These are phyloP conservation scores for Holothuria leucospilota DNA, from an alignment of 53 echinoderm and acorn worm genomes.

Conservation along the genomic window DNA sequence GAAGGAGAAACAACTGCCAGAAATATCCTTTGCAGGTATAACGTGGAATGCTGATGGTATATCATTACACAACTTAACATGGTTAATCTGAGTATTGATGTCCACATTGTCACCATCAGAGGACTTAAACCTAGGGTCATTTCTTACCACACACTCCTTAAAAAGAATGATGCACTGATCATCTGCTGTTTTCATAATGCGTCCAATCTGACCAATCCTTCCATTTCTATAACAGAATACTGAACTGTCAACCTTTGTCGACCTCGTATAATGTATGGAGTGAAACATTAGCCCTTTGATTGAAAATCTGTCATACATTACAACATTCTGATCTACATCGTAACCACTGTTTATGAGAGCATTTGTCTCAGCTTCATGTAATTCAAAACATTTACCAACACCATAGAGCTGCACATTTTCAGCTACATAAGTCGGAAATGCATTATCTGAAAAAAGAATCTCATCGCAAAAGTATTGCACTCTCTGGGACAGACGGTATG, in stretches of 20 bases:
- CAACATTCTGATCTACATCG: neutral
- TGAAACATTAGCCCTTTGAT: neutral
- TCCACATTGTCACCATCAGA: too few relatives aligned
- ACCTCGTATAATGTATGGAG: neutral
- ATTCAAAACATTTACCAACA: neutral
- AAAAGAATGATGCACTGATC: constrained; percentile 8
- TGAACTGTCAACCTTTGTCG: neutral
- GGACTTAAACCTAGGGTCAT: neutral
- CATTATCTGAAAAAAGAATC: neutral
- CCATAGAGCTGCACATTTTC: neutral
- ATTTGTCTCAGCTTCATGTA: neutral
- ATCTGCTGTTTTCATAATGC: neutral
- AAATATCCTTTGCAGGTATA: neutral
- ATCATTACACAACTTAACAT: neutral
- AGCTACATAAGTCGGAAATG: neutral
- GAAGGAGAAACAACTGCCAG: constrained; percentile 1
- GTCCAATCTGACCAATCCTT: neutral
- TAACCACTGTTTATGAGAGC: neutral
- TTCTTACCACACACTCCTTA: neutral
- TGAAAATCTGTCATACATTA: neutral
- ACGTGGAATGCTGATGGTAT: neutral
- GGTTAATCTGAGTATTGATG: neutral
- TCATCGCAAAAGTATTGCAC: neutral
- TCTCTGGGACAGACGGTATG: neutral
- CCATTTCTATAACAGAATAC: neutral